Conservation (phyloP, 2,888 invertebrate species). For the Dryobota labecula region DNA sequence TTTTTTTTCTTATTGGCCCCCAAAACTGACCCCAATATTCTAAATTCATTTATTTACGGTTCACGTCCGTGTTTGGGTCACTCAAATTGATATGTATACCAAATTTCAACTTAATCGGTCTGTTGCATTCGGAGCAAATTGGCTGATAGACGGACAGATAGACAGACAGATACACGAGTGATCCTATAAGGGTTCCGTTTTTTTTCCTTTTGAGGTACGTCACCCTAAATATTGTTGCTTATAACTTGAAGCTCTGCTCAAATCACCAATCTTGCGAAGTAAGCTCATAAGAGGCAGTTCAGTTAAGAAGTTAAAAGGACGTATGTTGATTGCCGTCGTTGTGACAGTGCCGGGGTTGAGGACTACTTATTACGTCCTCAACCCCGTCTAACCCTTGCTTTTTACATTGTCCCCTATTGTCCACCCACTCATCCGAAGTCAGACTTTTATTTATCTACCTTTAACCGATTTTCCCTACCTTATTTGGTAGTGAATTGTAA, state of each 20-base stretch:
- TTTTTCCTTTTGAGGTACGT: too few species aligned
- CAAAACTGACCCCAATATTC: too few species aligned
- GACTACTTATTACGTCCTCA: conserved; percentile 34
- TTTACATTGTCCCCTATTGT: conserved; percentile 36
- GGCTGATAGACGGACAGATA: too few species aligned
- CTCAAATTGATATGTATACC: too few species aligned
- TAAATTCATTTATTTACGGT: too few species aligned
- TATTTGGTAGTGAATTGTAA: background rate
- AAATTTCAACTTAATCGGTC: too few species aligned
- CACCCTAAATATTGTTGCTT: background rate
- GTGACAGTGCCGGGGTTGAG: conserved; percentile 15
- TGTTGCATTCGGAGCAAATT: too few species aligned
- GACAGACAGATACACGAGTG: too few species aligned
- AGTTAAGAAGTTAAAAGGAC: conserved; percentile 9
- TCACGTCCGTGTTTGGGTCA: too few species aligned
- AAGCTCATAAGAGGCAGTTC: conserved; percentile 11
- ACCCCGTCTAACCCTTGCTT: conserved; percentile 32
- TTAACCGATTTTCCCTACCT: background rate
- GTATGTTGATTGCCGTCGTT: conserved; percentile 40
- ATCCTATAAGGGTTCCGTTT: too few species aligned
- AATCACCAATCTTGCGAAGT: conserved; percentile 3
- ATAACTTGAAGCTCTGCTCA: background rate
- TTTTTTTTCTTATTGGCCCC: too few species aligned
- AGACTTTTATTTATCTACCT: conserved; percentile 27
- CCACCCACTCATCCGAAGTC: conserved; percentile 3